These are phyloP conservation scores for Phrixothrix hirtus DNA, from an alignment of 2,888 invertebrate species.

Conservation along the genomic window DNA sequence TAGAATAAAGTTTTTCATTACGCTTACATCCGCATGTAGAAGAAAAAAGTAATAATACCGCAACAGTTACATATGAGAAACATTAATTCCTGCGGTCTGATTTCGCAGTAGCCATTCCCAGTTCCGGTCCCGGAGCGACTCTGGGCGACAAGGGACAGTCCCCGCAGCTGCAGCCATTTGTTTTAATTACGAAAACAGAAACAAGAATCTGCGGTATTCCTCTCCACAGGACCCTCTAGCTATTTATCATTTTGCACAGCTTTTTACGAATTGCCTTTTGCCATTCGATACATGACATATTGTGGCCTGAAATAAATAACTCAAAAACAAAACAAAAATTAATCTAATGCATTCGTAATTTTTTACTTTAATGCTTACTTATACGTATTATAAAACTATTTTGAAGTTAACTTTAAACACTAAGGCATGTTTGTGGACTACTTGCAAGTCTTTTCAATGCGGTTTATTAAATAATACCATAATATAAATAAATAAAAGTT, in stretches of 20 bases:
- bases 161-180: slow-evolving; percentile 44
- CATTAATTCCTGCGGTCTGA: slow-evolving; percentile 44
- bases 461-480: too few species aligned
- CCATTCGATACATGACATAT: slow-evolving; percentile 21
- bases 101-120: slow-evolving; percentile 40
- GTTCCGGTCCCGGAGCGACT: slow-evolving; percentile 41
- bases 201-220: slow-evolving; percentile 46
- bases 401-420: too few species aligned
- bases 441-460: too few species aligned
- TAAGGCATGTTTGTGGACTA: too few species aligned
- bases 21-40: slow-evolving; percentile 24
- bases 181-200: slow-evolving; percentile 49
- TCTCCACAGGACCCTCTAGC: slow-evolving; percentile 40
- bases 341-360: too few species aligned
- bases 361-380: too few species aligned
- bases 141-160: slow-evolving; percentile 41
- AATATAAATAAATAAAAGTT: too few species aligned
- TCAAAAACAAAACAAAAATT: slow-evolving; percentile 8
- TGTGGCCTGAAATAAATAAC: slow-evolving; percentile 3
- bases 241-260: slow-evolving; percentile 42
- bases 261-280: slow-evolving; percentile 19
- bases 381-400: too few species aligned
- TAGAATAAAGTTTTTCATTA: slow-evolving; percentile 31
- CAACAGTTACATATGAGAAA: slow-evolving; percentile 43
- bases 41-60: slow-evolving; percentile 38